Conservation (phyloP, 2,113 vertebrate species). For the Chelonoidis abingdonii region DNA sequence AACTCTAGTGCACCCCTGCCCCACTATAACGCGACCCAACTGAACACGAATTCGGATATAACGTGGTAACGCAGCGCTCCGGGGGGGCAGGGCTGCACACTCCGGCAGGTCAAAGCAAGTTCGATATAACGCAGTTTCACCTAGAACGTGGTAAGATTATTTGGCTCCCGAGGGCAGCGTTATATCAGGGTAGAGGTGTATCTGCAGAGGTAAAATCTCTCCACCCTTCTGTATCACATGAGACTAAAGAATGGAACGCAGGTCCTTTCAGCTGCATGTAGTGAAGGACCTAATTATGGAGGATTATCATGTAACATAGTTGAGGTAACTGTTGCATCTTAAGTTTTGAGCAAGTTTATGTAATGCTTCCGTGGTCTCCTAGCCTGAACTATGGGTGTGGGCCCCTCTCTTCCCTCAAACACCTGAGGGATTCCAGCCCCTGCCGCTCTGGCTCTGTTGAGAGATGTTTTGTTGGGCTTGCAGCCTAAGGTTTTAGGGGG, state of each 20-base stretch:
- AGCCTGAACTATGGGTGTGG: not conserved
- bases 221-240: not conserved
- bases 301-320: not conserved
- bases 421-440: not conserved
- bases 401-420: not conserved
- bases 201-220: not conserved
- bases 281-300: not conserved
- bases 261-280: not conserved
- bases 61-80: no score
- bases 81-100: no score
- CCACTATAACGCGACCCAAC: no score
- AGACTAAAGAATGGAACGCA: not conserved
- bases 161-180: no score
- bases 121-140: no score
- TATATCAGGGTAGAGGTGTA: not conserved
- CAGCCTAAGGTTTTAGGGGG: not conserved
- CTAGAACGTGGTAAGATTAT: no score
- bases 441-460: not conserved
- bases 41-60: no score
- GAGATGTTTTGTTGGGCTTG: not conserved
- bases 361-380: not conserved
- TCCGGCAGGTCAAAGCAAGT: no score
- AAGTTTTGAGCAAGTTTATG: not conserved
- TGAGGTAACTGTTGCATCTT: not conserved
- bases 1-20: not conserved